Conservation (phyloP, 2,113 vertebrate genomes). For the Dasyurus viverrinus region DNA sequence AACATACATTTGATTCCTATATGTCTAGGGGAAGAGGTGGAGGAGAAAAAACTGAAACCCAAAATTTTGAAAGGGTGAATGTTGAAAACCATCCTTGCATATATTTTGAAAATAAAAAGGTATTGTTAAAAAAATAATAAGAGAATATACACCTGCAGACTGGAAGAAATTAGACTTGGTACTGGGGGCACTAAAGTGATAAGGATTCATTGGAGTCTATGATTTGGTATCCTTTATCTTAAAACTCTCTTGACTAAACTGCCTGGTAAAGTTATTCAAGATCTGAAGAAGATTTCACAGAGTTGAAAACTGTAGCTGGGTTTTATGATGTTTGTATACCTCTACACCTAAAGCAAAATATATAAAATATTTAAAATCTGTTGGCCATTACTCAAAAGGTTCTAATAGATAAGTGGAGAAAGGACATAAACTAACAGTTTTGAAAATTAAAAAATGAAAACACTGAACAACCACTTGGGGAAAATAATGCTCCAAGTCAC, state of each 20-base stretch:
- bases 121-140: background rate
- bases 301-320: background rate
- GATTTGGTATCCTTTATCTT: background rate
- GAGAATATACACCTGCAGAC: background rate
- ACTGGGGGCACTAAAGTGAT: background rate
- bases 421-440: background rate
- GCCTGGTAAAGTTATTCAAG: background rate
- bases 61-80: no score
- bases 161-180: background rate
- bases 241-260: background rate
- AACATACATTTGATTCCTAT: no score
- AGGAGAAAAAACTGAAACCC: no score
- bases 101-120: no score
- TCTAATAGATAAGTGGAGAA: background rate
- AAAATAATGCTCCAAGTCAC: background rate
- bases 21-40: no score
- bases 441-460: background rate
- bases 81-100: no score
- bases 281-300: background rate
- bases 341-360: background rate
- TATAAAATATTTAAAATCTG: background rate
- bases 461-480: background rate
- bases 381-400: background rate
- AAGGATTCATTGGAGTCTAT: background rate
- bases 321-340: background rate